These are phyloP conservation scores for Anabas testudineus DNA, from an alignment of 2,797 vertebrate genomes.

Conservation along the genomic window DNA sequence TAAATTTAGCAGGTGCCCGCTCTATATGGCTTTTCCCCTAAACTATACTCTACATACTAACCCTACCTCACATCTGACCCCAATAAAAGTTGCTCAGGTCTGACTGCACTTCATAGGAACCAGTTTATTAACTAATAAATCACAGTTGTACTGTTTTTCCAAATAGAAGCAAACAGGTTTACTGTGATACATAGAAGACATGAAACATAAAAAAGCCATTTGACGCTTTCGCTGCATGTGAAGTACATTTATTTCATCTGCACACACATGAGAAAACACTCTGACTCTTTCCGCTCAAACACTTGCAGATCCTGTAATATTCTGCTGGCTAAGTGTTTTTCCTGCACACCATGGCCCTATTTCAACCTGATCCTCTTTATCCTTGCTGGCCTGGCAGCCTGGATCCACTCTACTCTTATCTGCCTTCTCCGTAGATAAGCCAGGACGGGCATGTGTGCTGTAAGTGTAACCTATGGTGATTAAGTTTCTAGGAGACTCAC, in stretches of 20 bases:
- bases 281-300: slow-evolving; percentile 27
- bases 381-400: slow-evolving; percentile 72
- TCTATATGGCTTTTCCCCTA: slow-evolving; percentile 53
- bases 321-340: slow-evolving; percentile 67
- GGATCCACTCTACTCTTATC: slow-evolving; percentile 76
- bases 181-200: too few species aligned
- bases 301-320: slow-evolving; percentile 40
- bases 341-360: slow-evolving; percentile 63
- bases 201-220: background rate
- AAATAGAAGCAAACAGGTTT: background rate
- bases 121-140: slow-evolving; percentile 63
- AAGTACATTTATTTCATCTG: slow-evolving; percentile 10
- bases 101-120: slow-evolving; percentile 40
- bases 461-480: slow-evolving; percentile 62
- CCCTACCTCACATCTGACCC: slow-evolving; percentile 48
- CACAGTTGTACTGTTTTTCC: slow-evolving; percentile 5
- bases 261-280: background rate
- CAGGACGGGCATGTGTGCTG: slow-evolving; percentile 61
- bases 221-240: slow-evolving; percentile 6
- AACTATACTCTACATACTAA: slow-evolving; percentile 25
- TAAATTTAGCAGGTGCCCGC: slow-evolving; percentile 62
- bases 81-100: slow-evolving; percentile 43
- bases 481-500: slow-evolving; percentile 50
- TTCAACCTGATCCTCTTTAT: slow-evolving; percentile 78
- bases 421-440: slow-evolving; percentile 76